Conservation (phyloP, 2,113 vertebrate species). For the Oceanites oceanicus region DNA sequence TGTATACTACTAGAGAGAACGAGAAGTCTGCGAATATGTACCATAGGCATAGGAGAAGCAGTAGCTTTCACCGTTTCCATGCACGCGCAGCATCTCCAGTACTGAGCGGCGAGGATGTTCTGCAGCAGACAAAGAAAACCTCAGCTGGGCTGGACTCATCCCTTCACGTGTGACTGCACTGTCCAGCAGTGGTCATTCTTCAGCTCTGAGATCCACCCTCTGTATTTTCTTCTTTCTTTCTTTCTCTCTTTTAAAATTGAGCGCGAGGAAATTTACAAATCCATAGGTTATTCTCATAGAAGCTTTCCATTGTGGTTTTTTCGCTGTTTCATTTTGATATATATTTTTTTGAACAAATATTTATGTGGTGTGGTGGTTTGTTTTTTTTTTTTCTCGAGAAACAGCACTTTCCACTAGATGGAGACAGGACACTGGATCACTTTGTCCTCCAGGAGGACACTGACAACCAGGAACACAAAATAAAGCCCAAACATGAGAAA, state of each 20-base stretch:
- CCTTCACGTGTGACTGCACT: not conserved
- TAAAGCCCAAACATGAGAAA: constrained; percentile 94
- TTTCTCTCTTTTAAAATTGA: not conserved
- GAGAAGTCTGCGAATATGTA: not conserved
- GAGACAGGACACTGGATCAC: constrained; percentile 87
- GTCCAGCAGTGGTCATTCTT: not conserved
- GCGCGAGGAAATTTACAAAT: not conserved
- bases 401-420: constrained; percentile 74
- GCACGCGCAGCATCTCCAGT: not conserved
- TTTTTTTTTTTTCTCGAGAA: not conserved
- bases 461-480: constrained; percentile 91
- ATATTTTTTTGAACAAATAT: not conserved
- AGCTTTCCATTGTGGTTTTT: not conserved
- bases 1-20: not conserved
- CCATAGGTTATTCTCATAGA: not conserved
- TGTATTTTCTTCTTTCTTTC: not conserved
- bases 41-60: not conserved
- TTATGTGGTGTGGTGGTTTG: too few species aligned
- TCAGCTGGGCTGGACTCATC: not conserved
- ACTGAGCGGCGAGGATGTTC: constrained; percentile 17
- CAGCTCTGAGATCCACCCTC: not conserved
- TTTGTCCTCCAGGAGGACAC: constrained; percentile 92
- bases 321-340: not conserved
- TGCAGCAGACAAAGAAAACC: constrained; percentile 17
- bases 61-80: not conserved